A percentile compares a stretch with the other conserved stretches of the same genome.
Evolutionary conservation across 2,797 vertebrate species (phyloP).

Genomic region (Sebastes flavidus): DNA sequence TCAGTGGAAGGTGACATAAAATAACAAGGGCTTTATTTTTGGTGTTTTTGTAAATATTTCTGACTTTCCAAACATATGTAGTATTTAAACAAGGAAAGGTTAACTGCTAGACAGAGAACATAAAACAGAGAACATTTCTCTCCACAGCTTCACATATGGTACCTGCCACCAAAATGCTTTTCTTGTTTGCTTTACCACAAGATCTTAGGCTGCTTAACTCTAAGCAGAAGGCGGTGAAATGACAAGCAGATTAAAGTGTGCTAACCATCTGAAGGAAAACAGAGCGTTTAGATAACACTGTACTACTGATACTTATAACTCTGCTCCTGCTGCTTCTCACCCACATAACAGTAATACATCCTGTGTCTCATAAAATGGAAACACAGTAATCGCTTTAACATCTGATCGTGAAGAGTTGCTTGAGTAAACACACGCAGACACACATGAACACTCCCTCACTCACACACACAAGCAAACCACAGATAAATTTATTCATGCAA

Average conservation of each 20-base stretch:
- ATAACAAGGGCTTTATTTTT: conserved; percentile 11
- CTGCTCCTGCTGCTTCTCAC: conserved; percentile 13
- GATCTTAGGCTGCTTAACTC: conserved; percentile 26
- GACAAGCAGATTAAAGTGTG: conserved; percentile 53
- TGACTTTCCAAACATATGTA: neutral
- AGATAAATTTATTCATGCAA: conserved; percentile 64
- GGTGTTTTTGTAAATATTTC: conserved; percentile 30
- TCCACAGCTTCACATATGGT: conserved; percentile 2
- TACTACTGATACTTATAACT: conserved; percentile 30
- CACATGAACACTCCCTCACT: conserved; percentile 39
- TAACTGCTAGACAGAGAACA: conserved; percentile 7
- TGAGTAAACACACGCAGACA: conserved; percentile 58
- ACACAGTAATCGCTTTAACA: conserved; percentile 58
- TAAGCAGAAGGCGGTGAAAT: conserved; percentile 38
- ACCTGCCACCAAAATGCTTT: conserved; percentile 14
- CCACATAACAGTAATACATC: conserved; percentile 44
- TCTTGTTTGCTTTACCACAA: conserved; percentile 40
- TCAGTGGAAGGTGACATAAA: conserved; percentile 48
- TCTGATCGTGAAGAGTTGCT: conserved; percentile 53
- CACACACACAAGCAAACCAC: conserved; percentile 20
- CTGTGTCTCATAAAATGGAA: conserved; percentile 56
- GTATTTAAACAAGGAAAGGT: neutral
- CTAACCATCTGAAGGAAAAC: conserved; percentile 55
- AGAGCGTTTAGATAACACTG: conserved; percentile 54
- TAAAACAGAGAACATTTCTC: neutral